Evolutionary conservation across 2,797 vertebrate species (phyloP).

Genomic region (Oreochromis mossambicus): DNA sequence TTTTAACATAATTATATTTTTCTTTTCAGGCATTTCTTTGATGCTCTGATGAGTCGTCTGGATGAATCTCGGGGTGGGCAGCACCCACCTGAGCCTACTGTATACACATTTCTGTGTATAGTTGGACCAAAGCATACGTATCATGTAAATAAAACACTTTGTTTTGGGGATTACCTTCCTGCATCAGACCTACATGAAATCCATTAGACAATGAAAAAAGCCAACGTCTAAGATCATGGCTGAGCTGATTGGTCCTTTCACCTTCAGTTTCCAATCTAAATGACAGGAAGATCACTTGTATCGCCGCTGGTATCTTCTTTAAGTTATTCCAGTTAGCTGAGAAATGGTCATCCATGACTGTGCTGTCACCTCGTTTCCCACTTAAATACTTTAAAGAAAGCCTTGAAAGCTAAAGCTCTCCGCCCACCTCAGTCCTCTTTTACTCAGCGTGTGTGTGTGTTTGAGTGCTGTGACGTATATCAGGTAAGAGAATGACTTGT

Average conservation of each 20-base stretch:
- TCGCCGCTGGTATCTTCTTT: slow-evolving; percentile 84
- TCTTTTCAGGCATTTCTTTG: not conserved
- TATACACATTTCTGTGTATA: not conserved
- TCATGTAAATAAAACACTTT: not conserved
- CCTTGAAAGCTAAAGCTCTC: slow-evolving; percentile 57
- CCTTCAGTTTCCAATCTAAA: slow-evolving; percentile 88
- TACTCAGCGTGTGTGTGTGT: slow-evolving; percentile 3
- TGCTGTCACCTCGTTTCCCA: slow-evolving; percentile 29
- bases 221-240: slow-evolving; percentile 72
- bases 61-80: not conserved
- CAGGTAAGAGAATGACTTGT: slow-evolving; percentile 81
- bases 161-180: not conserved
- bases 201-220: not conserved
- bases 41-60: not conserved
- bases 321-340: slow-evolving; percentile 87
- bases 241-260: slow-evolving; percentile 81
- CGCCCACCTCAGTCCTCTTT: slow-evolving; percentile 41
- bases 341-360: slow-evolving; percentile 83
- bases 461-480: slow-evolving; percentile 39
- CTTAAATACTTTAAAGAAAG: slow-evolving; percentile 81
- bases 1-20: not conserved
- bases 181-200: not conserved
- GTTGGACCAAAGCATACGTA: fast-evolving
- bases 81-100: not conserved
- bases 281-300: slow-evolving; percentile 83